These are phyloP conservation scores for Linyphia triangularis DNA, from an alignment of 2,888 invertebrate species.

Conservation along the genomic window DNA sequence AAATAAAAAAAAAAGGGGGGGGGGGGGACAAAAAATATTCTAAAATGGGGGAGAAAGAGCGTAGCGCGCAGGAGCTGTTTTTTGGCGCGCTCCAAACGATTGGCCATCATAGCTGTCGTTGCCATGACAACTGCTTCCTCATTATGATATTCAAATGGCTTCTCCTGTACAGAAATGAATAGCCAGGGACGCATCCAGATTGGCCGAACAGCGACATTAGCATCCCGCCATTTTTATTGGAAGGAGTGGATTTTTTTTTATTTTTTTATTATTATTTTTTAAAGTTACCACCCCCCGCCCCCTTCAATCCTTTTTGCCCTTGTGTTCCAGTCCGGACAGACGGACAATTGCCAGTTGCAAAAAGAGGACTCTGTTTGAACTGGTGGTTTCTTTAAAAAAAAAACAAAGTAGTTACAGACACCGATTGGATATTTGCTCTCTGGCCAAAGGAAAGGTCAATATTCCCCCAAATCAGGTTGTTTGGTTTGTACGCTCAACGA, in stretches of 20 bases:
- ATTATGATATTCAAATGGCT: conserved; percentile 75
- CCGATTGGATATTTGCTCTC: too few species aligned
- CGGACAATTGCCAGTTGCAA: conserved; percentile 48
- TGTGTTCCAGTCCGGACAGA: background rate
- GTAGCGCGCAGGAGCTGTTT: conserved; percentile 61
- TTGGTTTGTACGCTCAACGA: too few species aligned
- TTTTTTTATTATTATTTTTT: too few species aligned
- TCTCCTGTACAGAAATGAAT: conserved; percentile 72
- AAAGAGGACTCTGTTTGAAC: background rate
- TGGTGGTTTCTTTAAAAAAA: too few species aligned
- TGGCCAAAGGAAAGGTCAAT: too few species aligned
- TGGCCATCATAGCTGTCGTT: conserved; percentile 67
- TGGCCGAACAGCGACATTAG: conserved; percentile 70
- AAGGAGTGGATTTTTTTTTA: conserved; percentile 68
- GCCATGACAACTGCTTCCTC: conserved; percentile 64
- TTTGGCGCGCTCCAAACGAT: conserved; percentile 70
- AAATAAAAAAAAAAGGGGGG: conserved; percentile 13
- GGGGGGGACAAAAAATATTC: conserved; percentile 19
- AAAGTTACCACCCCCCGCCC: conserved; percentile 21
- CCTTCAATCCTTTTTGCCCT: background rate
- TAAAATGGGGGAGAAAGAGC: too few species aligned
- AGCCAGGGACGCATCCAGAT: conserved; percentile 65
- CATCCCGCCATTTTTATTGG: conserved; percentile 73
- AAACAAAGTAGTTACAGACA: too few species aligned
- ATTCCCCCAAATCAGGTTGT: too few species aligned